These are phyloP conservation scores for Rhysida immarginata DNA, from an alignment of 1,140 invertebrate genomes.

Conservation along the genomic window DNA sequence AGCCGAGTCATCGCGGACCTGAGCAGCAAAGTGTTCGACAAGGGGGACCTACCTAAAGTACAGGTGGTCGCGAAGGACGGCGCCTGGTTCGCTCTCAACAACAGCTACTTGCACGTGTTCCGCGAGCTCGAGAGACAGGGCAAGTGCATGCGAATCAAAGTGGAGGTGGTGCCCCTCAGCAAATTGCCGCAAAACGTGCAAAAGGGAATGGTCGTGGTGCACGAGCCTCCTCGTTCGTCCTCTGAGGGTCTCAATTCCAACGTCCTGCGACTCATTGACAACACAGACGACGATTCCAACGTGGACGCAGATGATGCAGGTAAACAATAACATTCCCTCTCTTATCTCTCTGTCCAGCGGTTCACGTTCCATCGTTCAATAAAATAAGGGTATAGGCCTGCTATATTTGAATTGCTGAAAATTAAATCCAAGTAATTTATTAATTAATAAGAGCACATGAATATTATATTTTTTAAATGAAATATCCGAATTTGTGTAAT, in stretches of 20 bases:
- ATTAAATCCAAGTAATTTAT: too few species aligned
- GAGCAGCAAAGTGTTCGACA: neutral
- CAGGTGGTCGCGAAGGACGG: conserved; percentile 29
- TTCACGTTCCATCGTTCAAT: too few species aligned
- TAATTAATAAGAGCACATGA: too few species aligned
- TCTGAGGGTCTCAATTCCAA: neutral
- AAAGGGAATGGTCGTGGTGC: neutral
- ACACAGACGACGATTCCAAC: neutral
- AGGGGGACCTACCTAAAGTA: conserved; percentile 21
- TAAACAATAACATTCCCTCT: too few species aligned
- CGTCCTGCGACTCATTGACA: neutral
- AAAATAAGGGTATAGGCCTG: too few species aligned
- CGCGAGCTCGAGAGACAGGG: conserved; percentile 25
- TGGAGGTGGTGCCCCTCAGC: conserved; percentile 25
- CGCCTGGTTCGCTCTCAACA: conserved; percentile 29
- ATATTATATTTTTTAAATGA: too few species aligned
- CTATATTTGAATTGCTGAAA: too few species aligned
- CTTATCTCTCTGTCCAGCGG: too few species aligned
- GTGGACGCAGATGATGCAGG: neutral
- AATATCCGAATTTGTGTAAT: too few species aligned
- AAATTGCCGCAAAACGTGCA: conserved; percentile 17
- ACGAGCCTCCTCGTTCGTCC: neutral
- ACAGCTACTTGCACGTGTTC: conserved; percentile 25
- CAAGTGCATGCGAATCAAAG: conserved; percentile 20
- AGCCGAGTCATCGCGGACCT: neutral